Base-by-base conservation (phyloP, 2,797 vertebrate genomes). In the Spatula versicolor region DNA sequence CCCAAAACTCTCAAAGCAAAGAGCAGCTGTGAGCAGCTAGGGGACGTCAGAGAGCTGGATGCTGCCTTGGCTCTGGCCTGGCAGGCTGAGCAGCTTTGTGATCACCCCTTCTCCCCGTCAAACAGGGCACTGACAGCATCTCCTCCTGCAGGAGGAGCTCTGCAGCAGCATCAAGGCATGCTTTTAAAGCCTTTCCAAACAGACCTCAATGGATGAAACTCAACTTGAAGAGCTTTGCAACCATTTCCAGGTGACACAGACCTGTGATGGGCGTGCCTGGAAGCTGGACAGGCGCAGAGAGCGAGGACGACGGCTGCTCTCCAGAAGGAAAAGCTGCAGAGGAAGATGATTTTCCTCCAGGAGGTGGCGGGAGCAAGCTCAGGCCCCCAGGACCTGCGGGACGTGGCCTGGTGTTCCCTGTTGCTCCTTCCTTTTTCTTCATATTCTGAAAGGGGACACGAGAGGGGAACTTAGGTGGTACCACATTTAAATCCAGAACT, bases 321-420 rank as follows among this genome's bases (percentile, higher is more conserved):
- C 71, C 98, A 0, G 97, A 95, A 17, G 97, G 93, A 1, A 97
- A 97, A 43, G 97, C 31, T 2, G 97, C 8, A 10, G 94, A 75
- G 4, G 98, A 95, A 6, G 39, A 39, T 6, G 94, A 67, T 88
- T 98, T 99, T 8, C 95, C 98, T 62, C 98, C 98, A 0, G 99
- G 99, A 18, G 99, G 99, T 6, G 99, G 99, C 2, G 98, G 99
- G 23, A 99, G 98, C 48, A 99, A 96, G 63, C 76, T 97, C 72
- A 97, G 92, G 1, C 95, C 92, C 48, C 98, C 98, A 0, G 95
- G 54, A 30, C 92, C 97, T 5, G 77, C 26, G 0, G 97, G 97
- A 20, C 98, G 98, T 0, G 98, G 75, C 78, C 98, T 99, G 80
- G 94, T 72, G 9, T 33, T 97, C 9, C 97, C 98, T 0, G 86